Evolutionary conservation across 2,797 vertebrate genomes (phyloP).

Genomic region (Acomys russatus): DNA sequence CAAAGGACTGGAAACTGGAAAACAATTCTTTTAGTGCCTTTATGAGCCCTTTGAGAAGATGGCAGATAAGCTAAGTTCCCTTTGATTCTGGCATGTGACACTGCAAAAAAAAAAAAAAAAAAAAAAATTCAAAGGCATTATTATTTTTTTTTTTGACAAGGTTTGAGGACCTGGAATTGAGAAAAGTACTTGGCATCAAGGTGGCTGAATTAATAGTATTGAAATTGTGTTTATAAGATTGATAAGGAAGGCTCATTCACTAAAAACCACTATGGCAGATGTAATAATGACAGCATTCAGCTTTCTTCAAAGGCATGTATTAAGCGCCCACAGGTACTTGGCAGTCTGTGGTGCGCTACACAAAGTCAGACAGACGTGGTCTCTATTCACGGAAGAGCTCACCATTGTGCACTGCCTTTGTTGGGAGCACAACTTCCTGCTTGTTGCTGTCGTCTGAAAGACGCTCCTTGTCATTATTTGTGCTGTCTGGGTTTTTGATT

Average conservation of each 20-base stretch:
- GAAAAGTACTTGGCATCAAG: slow-evolving; percentile 62
- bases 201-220: slow-evolving; percentile 74
- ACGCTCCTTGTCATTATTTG: slow-evolving; percentile 72
- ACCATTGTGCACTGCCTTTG: slow-evolving; percentile 51
- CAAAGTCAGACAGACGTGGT: slow-evolving; percentile 67
- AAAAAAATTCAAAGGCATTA: slow-evolving; percentile 74
- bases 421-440: slow-evolving; percentile 41
- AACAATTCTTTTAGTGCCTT: slow-evolving; percentile 56
- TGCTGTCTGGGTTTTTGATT: slow-evolving; percentile 74
- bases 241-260: slow-evolving; percentile 83
- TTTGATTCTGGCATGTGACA: slow-evolving; percentile 69
- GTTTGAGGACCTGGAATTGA: slow-evolving; percentile 72
- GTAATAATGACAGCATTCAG: slow-evolving; percentile 80
- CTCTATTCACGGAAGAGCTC: slow-evolving; percentile 59
- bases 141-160: slow-evolving; percentile 84
- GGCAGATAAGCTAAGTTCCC: slow-evolving; percentile 53
- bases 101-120: slow-evolving; percentile 16
- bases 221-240: slow-evolving; percentile 76
- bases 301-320: slow-evolving; percentile 71
- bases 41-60: slow-evolving; percentile 39
- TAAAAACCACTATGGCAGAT: slow-evolving; percentile 78
- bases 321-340: slow-evolving; percentile 81
- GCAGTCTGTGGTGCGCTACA: slow-evolving; percentile 25
- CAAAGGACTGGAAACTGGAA: background rate
- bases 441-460: slow-evolving; percentile 68